Percentiles rank a stretch among this genome's conserved stretches.
Conservation (phyloP, 2,113 vertebrate genomes). For the Aphyosemion australe region DNA sequence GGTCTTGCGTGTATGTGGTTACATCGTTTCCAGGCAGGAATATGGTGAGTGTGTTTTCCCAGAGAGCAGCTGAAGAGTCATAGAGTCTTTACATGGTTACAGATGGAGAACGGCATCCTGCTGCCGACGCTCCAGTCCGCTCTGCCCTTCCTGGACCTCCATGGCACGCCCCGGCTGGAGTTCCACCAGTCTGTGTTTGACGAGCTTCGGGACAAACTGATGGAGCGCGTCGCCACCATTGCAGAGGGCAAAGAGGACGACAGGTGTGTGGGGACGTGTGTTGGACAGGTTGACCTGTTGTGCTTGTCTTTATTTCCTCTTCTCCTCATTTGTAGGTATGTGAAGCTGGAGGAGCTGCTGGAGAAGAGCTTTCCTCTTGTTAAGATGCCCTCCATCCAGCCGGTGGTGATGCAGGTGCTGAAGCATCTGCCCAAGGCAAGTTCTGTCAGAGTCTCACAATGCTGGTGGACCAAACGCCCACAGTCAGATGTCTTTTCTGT, state of each 20-base stretch:
- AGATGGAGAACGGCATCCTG: constrained; percentile 97
- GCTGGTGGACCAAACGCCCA: too few species aligned
- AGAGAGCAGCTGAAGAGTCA: too few species aligned
- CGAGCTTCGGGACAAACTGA: constrained; percentile 93
- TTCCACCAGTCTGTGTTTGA: constrained; percentile 99
- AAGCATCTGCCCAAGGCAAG: constrained; percentile 94
- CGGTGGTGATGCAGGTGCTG: constrained; percentile 98
- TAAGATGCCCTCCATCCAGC: constrained; percentile 96
- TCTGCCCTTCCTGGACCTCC: constrained; percentile 94
- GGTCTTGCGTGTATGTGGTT: too few species aligned
- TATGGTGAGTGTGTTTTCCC: too few species aligned
- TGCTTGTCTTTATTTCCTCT: background rate
- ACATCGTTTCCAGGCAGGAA: too few species aligned
- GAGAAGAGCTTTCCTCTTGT: constrained; percentile 97
- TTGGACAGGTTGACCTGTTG: background rate
- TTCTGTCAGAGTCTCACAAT: background rate
- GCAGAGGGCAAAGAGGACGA: constrained; percentile 93
- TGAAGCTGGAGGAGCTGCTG: constrained; percentile 93
- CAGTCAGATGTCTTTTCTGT: background rate
- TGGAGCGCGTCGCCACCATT: constrained; percentile 92
- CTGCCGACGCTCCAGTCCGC: constrained; percentile 96
- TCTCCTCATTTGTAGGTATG: constrained; percentile 80
- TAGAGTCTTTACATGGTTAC: background rate
- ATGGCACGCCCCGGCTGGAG: constrained; percentile 93
- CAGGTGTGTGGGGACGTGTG: constrained; percentile 72